Evolutionary conservation across 2,113 vertebrate genomes (phyloP).

Genomic region (Meleagris gallopavo): DNA sequence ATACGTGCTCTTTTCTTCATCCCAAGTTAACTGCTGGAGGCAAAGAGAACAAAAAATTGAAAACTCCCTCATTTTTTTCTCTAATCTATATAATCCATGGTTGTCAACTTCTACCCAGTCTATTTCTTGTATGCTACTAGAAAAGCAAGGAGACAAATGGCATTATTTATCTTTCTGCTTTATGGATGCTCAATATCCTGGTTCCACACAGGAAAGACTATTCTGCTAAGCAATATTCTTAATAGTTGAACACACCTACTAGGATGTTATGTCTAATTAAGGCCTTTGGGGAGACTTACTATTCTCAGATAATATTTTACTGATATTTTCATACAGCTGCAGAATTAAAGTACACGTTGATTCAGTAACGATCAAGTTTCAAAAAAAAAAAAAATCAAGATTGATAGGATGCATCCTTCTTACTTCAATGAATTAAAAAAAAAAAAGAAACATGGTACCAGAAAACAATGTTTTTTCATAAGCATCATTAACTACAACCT

Average conservation of each 20-base stretch:
- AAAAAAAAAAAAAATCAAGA: background rate
- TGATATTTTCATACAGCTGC: background rate
- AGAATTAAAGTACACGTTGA: background rate
- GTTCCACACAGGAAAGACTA: background rate
- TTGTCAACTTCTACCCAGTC: background rate
- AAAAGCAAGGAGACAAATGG: background rate
- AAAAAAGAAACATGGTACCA: background rate
- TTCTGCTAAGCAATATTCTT: background rate
- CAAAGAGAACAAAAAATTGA: background rate
- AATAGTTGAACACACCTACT: background rate
- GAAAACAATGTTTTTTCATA: too few species aligned
- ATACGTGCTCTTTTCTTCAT: background rate
- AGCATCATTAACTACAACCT: background rate
- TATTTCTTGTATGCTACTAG: background rate
- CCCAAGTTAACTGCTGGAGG: background rate
- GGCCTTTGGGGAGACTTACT: background rate
- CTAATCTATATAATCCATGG: background rate
- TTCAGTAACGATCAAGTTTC: background rate
- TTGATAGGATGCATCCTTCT: background rate
- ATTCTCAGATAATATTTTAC: background rate
- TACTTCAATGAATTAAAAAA: conserved; percentile 6
- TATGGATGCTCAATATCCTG: background rate
- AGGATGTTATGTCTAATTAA: conserved; percentile 12
- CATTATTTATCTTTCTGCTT: background rate
- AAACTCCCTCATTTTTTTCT: background rate